These are phyloP conservation scores for Gallirallus australis DNA, from an alignment of 2,797 vertebrate species.

Conservation along the genomic window DNA sequence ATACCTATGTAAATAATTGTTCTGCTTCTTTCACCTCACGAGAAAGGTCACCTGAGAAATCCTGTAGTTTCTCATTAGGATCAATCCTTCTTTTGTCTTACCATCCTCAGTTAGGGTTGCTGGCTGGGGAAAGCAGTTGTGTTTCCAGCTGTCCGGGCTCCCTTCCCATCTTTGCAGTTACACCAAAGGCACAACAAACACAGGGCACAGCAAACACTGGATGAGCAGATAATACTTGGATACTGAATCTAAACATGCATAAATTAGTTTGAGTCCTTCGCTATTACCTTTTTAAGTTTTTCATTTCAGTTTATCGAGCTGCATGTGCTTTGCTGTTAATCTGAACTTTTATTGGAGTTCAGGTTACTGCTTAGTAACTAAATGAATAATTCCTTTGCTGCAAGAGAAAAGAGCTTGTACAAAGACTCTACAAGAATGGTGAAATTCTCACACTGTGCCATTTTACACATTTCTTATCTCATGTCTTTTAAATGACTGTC, in stretches of 20 bases:
- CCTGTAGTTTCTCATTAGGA: neutral
- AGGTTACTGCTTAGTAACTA: neutral
- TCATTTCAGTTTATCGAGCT: neutral
- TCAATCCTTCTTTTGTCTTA: neutral
- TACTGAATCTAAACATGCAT: neutral
- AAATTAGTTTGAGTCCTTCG: neutral
- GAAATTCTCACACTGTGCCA: neutral
- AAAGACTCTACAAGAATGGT: neutral
- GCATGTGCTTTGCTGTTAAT: neutral
- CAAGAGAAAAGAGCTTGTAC: neutral
- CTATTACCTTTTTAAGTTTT: neutral
- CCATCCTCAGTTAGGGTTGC: neutral
- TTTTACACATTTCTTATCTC: neutral
- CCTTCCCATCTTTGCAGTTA: neutral
- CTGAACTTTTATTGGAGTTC: neutral
- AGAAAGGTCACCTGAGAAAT: neutral
- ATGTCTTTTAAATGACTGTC: neutral
- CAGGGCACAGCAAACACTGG: neutral
- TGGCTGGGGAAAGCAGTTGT: neutral
- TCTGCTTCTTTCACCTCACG: neutral
- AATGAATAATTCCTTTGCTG: neutral
- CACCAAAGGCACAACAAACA: neutral
- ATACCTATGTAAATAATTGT: neutral
- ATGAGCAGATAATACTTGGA: neutral
- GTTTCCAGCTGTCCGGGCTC: neutral